Percentiles rank a stretch among this genome's conserved stretches.
Conservation (phyloP, 2,113 vertebrate species). For the Petrocephalus zakoni region DNA sequence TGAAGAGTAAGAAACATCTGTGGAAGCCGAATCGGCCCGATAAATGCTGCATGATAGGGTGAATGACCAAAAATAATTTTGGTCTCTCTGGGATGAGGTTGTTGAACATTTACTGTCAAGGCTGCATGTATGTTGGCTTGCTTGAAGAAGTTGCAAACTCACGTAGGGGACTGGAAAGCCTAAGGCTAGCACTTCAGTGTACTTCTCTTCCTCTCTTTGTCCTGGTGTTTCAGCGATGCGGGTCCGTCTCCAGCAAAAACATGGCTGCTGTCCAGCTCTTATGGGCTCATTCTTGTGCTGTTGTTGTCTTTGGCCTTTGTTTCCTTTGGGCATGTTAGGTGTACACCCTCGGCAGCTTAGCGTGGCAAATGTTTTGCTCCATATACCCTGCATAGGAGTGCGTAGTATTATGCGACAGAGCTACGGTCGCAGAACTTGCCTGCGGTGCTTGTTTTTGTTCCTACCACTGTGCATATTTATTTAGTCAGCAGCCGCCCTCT, state of each 20-base stretch:
- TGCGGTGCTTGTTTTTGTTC: not conserved
- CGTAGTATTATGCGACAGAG: not conserved
- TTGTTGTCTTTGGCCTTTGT: constrained; percentile 16
- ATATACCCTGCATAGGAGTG: not conserved
- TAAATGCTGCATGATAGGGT: not conserved
- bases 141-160: not conserved
- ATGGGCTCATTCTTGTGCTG: not conserved
- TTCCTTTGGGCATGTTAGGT: not conserved
- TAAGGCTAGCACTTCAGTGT: not conserved
- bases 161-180: not conserved
- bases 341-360: not conserved
- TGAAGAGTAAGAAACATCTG: not conserved
- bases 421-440: not conserved
- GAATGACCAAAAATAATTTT: not conserved
- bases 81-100: not conserved
- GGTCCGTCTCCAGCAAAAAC: not conserved
- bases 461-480: constrained; percentile 8
- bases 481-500: constrained; percentile 7
- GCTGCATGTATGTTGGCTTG: not conserved
- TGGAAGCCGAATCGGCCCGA: not conserved
- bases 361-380: not conserved
- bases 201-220: not conserved
- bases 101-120: not conserved
- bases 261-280: constrained; percentile 9
- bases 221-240: not conserved